Conservation (phyloP, 2,888 invertebrate species). For the Cremastinae sp. region DNA sequence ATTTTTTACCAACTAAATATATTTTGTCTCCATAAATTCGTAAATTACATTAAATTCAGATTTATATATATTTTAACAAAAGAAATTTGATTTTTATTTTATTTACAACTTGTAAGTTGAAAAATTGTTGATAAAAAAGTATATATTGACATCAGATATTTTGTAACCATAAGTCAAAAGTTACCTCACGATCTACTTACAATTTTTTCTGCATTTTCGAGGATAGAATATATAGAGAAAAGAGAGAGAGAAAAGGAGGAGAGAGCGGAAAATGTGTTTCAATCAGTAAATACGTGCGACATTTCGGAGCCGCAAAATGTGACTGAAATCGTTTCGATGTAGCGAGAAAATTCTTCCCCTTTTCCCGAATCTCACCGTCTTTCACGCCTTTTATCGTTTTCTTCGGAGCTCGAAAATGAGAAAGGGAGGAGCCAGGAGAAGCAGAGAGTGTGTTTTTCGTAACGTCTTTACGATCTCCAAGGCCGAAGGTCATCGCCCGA, state of each 20-base stretch:
- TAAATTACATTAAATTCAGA: too few relatives aligned
- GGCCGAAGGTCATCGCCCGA: conserved; percentile 30
- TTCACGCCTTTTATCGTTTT: conserved; percentile 51
- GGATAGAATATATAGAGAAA: conserved; percentile 14
- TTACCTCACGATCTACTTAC: background rate
- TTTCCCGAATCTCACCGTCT: conserved; percentile 30
- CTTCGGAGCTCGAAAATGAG: conserved; percentile 28
- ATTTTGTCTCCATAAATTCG: too few relatives aligned
- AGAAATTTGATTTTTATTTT: too few relatives aligned
- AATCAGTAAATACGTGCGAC: conserved; percentile 12
- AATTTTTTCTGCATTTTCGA: conserved; percentile 29
- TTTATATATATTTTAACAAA: too few relatives aligned
- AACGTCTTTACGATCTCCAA: conserved; percentile 27
- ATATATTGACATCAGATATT: too few relatives aligned
- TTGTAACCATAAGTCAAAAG: background rate
- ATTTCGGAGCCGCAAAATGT: conserved; percentile 23
- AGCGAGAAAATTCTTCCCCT: conserved; percentile 6
- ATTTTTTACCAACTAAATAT: too few relatives aligned
- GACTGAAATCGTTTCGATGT: conserved; percentile 27
- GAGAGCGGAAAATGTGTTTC: background rate
- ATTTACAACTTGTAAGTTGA: too few relatives aligned
- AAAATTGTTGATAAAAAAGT: too few relatives aligned
- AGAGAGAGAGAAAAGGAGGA: background rate
- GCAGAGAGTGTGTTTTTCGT: conserved; percentile 33
- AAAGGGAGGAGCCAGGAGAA: conserved; percentile 18